Percentiles rank a stretch among this genome's conserved stretches.
phyloP scores from a whole-genome alignment of 2,797 vertebrate genomes.

The Diceros bicornis region DNA sequence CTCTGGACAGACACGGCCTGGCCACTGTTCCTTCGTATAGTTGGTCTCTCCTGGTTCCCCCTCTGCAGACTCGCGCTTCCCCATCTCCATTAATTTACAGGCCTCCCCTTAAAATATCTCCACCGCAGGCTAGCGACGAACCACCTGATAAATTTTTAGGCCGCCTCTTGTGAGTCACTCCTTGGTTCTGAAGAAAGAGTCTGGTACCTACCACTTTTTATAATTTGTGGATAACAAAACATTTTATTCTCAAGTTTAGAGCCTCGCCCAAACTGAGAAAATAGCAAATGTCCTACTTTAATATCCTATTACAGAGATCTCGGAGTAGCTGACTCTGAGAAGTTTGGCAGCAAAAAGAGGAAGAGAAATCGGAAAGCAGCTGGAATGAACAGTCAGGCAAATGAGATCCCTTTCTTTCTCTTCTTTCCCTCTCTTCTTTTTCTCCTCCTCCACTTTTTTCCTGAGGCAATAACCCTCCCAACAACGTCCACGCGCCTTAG shows the following conservation, averaged over 20 bases:
- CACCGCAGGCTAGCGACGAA: not conserved
- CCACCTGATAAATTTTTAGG: not conserved
- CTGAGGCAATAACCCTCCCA: not conserved
- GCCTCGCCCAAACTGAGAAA: not conserved
- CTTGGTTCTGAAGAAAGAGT: not conserved
- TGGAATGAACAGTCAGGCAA: not conserved
- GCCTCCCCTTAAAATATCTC: not conserved
- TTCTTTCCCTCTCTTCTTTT: not conserved
- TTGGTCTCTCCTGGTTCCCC: not conserved
- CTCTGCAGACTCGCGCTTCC: not conserved
- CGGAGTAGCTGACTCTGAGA: not conserved
- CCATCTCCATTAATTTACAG: not conserved
- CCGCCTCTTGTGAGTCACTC: not conserved
- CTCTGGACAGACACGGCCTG: not conserved
- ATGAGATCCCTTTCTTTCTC: not conserved
- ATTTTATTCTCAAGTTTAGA: constrained; percentile 11
- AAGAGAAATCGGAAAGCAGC: not conserved
- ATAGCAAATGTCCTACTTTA: not conserved
- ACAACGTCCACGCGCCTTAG: not conserved
- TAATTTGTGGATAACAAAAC: not conserved
- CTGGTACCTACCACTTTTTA: not conserved
- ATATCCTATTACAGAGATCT: not conserved
- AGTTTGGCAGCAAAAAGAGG: not conserved
- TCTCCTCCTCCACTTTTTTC: not conserved
- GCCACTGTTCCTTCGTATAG: not conserved